Conservation (phyloP, 2,888 invertebrate genomes). For the Nemurella pictetii region DNA sequence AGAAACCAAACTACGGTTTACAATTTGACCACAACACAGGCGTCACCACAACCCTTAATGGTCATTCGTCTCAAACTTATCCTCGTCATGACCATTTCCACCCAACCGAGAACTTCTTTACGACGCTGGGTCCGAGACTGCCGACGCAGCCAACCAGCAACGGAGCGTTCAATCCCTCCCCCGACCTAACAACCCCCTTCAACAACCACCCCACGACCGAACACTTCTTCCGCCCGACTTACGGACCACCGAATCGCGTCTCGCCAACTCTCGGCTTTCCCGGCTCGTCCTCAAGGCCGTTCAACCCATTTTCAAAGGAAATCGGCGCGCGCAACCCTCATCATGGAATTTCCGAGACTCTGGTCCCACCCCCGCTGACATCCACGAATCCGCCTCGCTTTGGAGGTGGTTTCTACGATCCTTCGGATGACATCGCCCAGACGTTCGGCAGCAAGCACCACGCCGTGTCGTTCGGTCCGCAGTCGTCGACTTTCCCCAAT, state of each 20-base stretch:
- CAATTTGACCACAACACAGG: neutral
- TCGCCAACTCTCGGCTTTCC: neutral
- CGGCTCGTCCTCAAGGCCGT: neutral
- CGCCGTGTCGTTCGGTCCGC: neutral
- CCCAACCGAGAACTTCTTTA: neutral
- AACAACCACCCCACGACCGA: neutral
- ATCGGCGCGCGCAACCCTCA: neutral
- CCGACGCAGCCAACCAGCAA: neutral
- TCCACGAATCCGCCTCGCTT: neutral
- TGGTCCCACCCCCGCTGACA: neutral
- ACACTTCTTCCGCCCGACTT: neutral
- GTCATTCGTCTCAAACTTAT: neutral
- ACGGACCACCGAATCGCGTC: neutral
- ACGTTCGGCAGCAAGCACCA: neutral
- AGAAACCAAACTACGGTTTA: neutral
- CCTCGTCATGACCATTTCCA: neutral
- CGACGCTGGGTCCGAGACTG: neutral
- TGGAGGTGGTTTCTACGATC: neutral
- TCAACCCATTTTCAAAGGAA: neutral
- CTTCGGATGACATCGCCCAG: slow-evolving; percentile 4
- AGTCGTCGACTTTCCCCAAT: neutral
- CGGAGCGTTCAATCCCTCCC: neutral
- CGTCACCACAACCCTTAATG: neutral
- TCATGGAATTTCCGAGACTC: neutral
- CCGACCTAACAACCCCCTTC: neutral